Evolutionary conservation across 2,797 vertebrate species (phyloP).

Genomic region (Helarctos malayanus): DNA sequence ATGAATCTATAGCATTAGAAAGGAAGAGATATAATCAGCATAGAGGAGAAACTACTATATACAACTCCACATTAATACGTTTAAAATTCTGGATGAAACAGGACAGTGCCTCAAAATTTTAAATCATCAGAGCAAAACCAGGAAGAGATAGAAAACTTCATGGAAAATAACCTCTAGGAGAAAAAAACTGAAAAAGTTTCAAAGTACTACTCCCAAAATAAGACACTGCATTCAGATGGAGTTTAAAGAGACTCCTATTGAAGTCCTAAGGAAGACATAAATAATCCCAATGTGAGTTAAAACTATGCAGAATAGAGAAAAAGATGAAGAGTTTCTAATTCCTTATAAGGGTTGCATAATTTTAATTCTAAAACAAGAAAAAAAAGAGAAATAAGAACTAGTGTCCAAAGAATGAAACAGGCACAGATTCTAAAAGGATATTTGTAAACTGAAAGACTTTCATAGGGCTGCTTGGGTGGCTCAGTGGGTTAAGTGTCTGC

Average conservation of each 20-base stretch:
- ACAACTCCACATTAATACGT: neutral
- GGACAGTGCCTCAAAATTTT: neutral
- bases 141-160: neutral
- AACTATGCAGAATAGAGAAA: conserved; percentile 16
- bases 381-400: neutral
- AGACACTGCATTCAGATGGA: neutral
- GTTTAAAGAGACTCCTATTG: neutral
- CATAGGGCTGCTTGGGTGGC: too few relatives aligned
- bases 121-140: neutral
- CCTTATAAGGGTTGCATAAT: neutral
- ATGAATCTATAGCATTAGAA: neutral
- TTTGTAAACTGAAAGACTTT: neutral
- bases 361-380: neutral
- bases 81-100: neutral
- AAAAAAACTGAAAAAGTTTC: neutral
- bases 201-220: neutral
- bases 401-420: neutral
- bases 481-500: too few relatives aligned
- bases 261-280: neutral
- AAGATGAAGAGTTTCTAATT: conserved; percentile 37
- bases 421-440: conserved; percentile 19
- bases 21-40: neutral
- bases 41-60: neutral
- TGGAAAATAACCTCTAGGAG: neutral
- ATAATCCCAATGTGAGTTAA: neutral